Conservation (phyloP, 2,797 vertebrate genomes). For the Hippopotamyrus pictus region DNA sequence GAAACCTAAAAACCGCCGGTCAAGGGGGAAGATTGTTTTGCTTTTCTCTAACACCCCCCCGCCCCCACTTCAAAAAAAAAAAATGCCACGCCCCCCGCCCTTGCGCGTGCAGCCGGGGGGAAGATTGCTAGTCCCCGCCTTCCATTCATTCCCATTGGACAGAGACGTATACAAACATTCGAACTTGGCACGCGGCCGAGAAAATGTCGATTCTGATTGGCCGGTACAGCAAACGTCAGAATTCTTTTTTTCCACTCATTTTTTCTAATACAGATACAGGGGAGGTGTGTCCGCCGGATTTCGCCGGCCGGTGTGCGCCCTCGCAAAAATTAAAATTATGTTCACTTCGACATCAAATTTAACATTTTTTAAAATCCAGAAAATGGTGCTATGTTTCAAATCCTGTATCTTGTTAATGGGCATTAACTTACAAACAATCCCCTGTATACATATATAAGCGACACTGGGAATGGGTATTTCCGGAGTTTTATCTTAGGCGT, state of each 20-base stretch:
- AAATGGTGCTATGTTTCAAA: background rate
- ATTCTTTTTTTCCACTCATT: constrained; percentile 32
- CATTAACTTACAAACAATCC: background rate
- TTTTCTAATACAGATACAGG: constrained; percentile 22
- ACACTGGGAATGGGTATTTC: background rate
- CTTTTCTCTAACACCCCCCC: constrained; percentile 60
- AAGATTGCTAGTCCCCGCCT: constrained; percentile 39
- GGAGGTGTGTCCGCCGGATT: constrained; percentile 54
- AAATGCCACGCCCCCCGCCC: constrained; percentile 19
- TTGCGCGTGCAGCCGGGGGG: constrained; percentile 42
- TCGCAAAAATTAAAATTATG: constrained; percentile 16
- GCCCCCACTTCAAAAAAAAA: background rate
- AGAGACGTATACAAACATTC: constrained; percentile 59
- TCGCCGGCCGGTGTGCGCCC: constrained; percentile 66
- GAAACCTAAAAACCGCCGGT: constrained; percentile 57
- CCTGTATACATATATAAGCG: background rate
- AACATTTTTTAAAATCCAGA: background rate
- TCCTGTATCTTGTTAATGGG: background rate
- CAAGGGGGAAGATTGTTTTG: constrained; percentile 67
- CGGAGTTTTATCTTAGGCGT: background rate
- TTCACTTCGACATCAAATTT: constrained; percentile 15
- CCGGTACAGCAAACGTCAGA: constrained; percentile 30
- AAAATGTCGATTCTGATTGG: constrained; percentile 49
- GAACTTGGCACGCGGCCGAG: constrained; percentile 65
- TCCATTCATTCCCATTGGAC: constrained; percentile 56